Base-by-base conservation (phyloP, 2,888 invertebrate genomes). In the Lacanobia oleracea region DNA sequence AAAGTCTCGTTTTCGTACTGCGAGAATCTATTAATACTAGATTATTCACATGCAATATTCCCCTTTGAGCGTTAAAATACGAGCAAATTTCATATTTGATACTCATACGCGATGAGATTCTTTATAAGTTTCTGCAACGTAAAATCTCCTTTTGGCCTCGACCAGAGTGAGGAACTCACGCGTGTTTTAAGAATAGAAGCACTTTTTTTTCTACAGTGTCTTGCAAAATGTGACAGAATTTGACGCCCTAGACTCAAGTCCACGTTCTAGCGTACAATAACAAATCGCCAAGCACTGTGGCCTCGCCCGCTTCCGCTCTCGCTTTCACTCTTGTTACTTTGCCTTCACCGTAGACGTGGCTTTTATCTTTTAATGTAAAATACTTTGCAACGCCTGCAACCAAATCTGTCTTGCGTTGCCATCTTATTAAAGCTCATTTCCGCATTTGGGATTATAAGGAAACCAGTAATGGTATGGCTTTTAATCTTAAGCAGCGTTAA, bases 71-170 rank as follows among this genome's bases (percentile, higher is more conserved):
- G 67, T 61, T 81, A 81, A 83, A 75, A 75, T 75, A 74, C 61
- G 62, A 73, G 73, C 61, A 72, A 72, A 75, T 72, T 84, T 78
- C 71, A 78, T 75, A 84, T 78, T 65, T 78, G 67, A 78, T 78
- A 75, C 72, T 56, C 51, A 71, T 67, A 62, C 23, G 37, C 21
- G 66, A 68, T 68, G 70, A 72, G 37, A 62, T 67, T 63, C 67
- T 75, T 71, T 75, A 69, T 69, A 75, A 81, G 75, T 75, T 81
- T 70, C 54, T 67, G 67, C 67, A 60, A 54, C 67, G 57, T 62
- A 45, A 67, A 67, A 65, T 45, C 40, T 18, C 21, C 40, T 54
- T 62, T 72, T 40, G 21, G 14, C 12, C 2, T 23, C 27, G 16
- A 10, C 9, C n/a, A 33, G 14, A 6, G 67, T 67, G 16, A 33